Base-by-base conservation (phyloP, 2,888 invertebrate genomes). In the Hirtodrosophila confusa region DNA sequence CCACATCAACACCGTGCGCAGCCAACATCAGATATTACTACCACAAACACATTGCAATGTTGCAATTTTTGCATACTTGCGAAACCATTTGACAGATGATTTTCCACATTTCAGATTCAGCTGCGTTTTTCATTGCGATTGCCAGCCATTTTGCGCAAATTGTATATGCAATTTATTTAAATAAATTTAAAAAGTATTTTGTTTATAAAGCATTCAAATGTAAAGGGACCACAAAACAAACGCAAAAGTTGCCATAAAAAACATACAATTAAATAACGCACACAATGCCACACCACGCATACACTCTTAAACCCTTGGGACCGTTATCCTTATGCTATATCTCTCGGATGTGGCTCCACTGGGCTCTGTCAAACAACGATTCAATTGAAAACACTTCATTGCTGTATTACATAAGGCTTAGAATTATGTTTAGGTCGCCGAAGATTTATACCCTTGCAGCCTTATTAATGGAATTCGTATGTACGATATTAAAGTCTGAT, bases 31-130 rank as follows among this genome's bases (percentile, higher is more conserved):
- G 31, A 58, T 50, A 70, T 73, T 66, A 71, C 61, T 66, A 56
- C 56, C 55, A 65, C 72, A 60, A 75, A 35, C 43, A 50, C 53
- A 67, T 56, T 63, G 61, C 71, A 57, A 50, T 61, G 43, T 40
- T 57, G 71, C 76, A 73, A 44, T 73, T 73, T 70, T 48, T 55
- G 50, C 53, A 55, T 33, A 29, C 33, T 27, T 66, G 53, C 24
- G 60, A 51, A 65, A 48, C 49, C 72, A 73, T 73, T 79, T 79
- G 79, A 80, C 83, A 80, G 73, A 74, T 80, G 76, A 79, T 76
- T 83, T 80, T 83, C 68, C 83, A 74, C 78, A 83, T 82, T 79
- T 79, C 53, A 62, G 66, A 76, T 74, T 71, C 79, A 77, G 51
- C 53, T 57, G 53, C 23, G 43, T 43, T 68, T 53, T 43, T 17